Evolutionary conservation across 2,797 vertebrate species (phyloP).

Genomic region (Sylvilagus floridanus): DNA sequence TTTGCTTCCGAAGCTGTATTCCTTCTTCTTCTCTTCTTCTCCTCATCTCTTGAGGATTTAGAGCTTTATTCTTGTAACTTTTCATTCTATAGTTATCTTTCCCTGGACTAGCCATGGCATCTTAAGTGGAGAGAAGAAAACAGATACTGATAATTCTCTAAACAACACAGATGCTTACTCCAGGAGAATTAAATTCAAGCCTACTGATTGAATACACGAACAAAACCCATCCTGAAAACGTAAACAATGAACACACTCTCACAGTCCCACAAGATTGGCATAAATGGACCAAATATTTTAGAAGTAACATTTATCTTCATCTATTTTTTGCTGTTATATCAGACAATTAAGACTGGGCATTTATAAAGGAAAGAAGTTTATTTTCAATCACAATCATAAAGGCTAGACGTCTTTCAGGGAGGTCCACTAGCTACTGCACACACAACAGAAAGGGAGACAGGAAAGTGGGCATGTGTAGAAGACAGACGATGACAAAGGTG

Average conservation of each 20-base stretch:
- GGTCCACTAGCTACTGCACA: too few relatives aligned
- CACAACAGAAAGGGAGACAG: too few relatives aligned
- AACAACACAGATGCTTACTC: slow-evolving; percentile 3
- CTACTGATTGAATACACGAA: background rate
- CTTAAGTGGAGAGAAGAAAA: slow-evolving; percentile 83
- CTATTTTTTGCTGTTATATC: background rate
- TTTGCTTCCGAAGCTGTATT: slow-evolving; percentile 96
- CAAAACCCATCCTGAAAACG: slow-evolving; percentile 47
- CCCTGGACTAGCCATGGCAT: slow-evolving; percentile 93
- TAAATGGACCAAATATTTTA: slow-evolving; percentile 50
- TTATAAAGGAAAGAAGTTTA: too few relatives aligned
- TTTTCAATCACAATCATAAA: too few relatives aligned
- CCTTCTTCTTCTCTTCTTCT: slow-evolving; percentile 96
- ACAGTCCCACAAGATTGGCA: background rate
- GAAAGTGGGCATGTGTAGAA: too few relatives aligned
- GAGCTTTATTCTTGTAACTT: slow-evolving; percentile 96
- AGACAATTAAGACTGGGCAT: too few relatives aligned
- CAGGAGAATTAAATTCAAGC: background rate
- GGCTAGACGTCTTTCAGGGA: too few relatives aligned
- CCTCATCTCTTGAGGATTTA: slow-evolving; percentile 97
- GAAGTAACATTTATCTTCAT: background rate
- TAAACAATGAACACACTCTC: slow-evolving; percentile 8
- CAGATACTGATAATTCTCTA: background rate
- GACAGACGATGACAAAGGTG: too few relatives aligned
- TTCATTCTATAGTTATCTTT: slow-evolving; percentile 96